These are phyloP conservation scores for Coreius guichenoti DNA, from an alignment of 2,797 vertebrate genomes.

Conservation along the genomic window DNA sequence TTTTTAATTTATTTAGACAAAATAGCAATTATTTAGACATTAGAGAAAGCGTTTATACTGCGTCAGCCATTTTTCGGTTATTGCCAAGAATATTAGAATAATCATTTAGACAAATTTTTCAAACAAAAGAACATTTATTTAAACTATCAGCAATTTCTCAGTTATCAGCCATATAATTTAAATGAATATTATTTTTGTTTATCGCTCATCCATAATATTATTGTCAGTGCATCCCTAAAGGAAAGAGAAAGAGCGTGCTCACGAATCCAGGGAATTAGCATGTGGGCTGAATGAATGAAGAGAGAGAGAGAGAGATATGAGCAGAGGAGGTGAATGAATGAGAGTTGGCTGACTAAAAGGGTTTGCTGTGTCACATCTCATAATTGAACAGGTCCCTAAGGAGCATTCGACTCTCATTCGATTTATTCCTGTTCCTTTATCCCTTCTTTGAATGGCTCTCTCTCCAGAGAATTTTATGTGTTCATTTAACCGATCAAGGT, in stretches of 20 bases:
- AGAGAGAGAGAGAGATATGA: neutral
- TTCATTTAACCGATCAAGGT: constrained; percentile 1
- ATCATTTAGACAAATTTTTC: no score
- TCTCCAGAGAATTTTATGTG: constrained; percentile 1
- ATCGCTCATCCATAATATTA: neutral
- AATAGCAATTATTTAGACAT: no score
- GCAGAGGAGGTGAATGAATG: constrained; percentile 6
- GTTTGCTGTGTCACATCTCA: constrained; percentile 34
- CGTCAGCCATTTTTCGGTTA: no score
- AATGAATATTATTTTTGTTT: neutral
- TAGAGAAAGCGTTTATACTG: no score
- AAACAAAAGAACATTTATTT: neutral
- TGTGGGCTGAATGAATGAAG: constrained; percentile 11
- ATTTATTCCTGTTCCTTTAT: constrained; percentile 12
- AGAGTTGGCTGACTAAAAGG: constrained; percentile 7
- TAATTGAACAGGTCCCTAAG: constrained; percentile 18
- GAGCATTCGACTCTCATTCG: constrained; percentile 11
- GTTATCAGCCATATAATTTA: neutral
- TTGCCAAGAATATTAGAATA: no score
- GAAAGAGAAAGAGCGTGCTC: neutral
- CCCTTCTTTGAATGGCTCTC: neutral
- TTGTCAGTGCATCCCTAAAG: neutral
- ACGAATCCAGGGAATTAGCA: neutral
- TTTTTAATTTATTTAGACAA: no score
- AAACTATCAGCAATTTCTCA: neutral